phyloP scores from a whole-genome alignment of 2,113 vertebrate species.

The Thamnophis sirtalis region DNA sequence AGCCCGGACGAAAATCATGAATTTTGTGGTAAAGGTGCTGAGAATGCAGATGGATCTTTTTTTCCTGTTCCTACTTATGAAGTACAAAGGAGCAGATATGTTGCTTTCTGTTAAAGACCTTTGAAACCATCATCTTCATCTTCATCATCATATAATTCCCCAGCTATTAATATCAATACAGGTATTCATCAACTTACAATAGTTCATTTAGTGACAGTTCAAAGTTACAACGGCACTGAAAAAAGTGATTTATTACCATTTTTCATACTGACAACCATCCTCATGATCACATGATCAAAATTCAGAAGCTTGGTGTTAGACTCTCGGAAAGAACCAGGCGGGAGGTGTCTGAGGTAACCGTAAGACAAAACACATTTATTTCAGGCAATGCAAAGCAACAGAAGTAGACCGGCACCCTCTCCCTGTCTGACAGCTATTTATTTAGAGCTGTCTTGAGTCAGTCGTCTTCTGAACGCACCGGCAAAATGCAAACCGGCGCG shows the following conservation, averaged over 20 bases:
- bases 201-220: too few relatives aligned
- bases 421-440: too few relatives aligned
- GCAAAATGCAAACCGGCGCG: too few relatives aligned
- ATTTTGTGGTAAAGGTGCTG: neutral
- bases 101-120: neutral
- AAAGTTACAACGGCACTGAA: neutral
- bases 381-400: too few relatives aligned
- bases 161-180: too few relatives aligned
- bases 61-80: neutral
- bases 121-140: neutral
- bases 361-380: too few relatives aligned
- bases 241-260: neutral
- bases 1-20: neutral
- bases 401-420: too few relatives aligned
- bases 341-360: too few relatives aligned
- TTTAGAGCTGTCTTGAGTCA: too few relatives aligned
- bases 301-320: neutral
- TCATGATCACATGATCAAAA: neutral
- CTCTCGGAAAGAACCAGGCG: too few relatives aligned
- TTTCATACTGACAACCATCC: neutral
- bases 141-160: too few relatives aligned
- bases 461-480: too few relatives aligned
- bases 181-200: neutral
- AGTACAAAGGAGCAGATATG: neutral
- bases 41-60: neutral